phyloP scores from a whole-genome alignment of 2,888 invertebrate species.

The Drosophila paramelanica region DNA sequence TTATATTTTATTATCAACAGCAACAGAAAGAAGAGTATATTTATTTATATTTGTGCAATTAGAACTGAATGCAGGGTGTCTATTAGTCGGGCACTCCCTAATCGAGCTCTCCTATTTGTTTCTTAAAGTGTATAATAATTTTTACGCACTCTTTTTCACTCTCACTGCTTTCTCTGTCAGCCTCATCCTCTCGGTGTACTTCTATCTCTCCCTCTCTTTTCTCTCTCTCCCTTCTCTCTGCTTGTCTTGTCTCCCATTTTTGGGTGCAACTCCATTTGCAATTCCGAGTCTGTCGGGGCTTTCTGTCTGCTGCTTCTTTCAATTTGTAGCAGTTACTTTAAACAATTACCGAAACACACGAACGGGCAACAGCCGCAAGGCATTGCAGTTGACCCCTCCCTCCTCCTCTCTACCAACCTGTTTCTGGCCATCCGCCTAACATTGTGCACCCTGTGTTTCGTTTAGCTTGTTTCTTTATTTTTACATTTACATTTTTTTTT shows the following conservation, averaged over 20 bases:
- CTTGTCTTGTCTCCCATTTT: not conserved
- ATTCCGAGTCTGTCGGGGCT: conserved; percentile 4
- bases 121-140: conserved; percentile 15
- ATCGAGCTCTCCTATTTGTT: not conserved
- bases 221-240: not conserved
- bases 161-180: not conserved
- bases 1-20: too few relatives aligned
- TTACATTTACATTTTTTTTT: conserved; percentile 9
- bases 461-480: not conserved
- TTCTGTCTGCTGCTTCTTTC: conserved; percentile 19
- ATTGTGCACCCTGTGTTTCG: not conserved
- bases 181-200: not conserved
- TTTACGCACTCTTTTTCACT: conserved; percentile 7
- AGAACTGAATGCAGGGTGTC: not conserved
- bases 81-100: not conserved
- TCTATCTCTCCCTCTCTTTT: not conserved
- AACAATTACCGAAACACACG: conserved; percentile 70
- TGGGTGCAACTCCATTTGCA: conserved; percentile 1
- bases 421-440: not conserved
- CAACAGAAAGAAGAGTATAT: too few relatives aligned
- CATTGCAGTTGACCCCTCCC: conserved; percentile 6
- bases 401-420: too few relatives aligned
- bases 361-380: conserved; percentile 35
- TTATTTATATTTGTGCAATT: too few relatives aligned
- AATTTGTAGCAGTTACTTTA: conserved; percentile 60